Conservation (phyloP, 2,797 vertebrate species). For the Carapus acus region DNA sequence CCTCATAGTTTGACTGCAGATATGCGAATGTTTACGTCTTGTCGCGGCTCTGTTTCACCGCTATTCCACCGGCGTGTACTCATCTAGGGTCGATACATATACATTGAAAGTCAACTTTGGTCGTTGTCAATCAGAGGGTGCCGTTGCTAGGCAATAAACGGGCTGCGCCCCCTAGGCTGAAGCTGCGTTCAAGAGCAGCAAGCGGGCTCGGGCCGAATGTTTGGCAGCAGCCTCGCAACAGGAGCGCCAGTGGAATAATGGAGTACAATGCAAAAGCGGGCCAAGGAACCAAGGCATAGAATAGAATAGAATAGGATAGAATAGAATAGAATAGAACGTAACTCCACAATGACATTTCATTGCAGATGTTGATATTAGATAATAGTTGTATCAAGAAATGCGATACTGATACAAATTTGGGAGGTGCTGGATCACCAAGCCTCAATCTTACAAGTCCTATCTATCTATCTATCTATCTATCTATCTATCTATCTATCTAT, state of each 20-base stretch:
- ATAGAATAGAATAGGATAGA: not conserved
- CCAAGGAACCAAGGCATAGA: not conserved
- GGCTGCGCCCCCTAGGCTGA: constrained; percentile 29
- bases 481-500: constrained; percentile 1
- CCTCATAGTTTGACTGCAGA: constrained; percentile 12
- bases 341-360: not conserved
- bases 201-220: not conserved
- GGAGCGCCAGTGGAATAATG: not conserved
- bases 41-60: not conserved
- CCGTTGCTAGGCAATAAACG: constrained; percentile 67
- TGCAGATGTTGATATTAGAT: not conserved
- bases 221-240: constrained; percentile 1
- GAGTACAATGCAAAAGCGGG: not conserved
- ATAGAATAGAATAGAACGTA: not conserved
- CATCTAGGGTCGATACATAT: constrained; percentile 6
- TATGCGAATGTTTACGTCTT: not conserved
- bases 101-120: constrained; percentile 30
- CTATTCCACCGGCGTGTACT: not conserved
- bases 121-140: constrained; percentile 52
- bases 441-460: too few species aligned
- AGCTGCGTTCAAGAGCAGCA: constrained; percentile 55
- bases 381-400: too few species aligned
- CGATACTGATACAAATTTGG: too few species aligned
- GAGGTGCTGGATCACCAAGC: too few species aligned
- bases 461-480: not conserved